Percentiles rank a stretch among this genome's conserved stretches.
Evolutionary conservation across 2,888 invertebrate species (phyloP).

Genomic region (Hemicrepidius hirtus): DNA sequence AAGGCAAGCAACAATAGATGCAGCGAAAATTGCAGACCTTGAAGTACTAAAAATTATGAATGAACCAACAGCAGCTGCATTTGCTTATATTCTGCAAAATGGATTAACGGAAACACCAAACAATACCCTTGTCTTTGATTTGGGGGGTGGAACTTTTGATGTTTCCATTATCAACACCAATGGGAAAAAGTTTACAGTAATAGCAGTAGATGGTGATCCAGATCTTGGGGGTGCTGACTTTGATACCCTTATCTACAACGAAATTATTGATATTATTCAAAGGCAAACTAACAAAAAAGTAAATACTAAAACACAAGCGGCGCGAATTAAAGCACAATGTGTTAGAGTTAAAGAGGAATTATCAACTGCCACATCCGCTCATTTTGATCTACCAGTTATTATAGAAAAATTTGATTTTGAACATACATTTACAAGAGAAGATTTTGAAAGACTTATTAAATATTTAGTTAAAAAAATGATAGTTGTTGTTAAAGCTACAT

Average conservation of each 20-base stretch:
- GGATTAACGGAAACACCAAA: slow-evolving; percentile 25
- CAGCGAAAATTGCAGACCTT: slow-evolving; percentile 48
- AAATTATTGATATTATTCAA: slow-evolving; percentile 23
- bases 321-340: slow-evolving; percentile 44
- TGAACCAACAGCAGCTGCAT: slow-evolving; percentile 52
- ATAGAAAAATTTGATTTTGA: slow-evolving; percentile 36
- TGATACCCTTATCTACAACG: slow-evolving; percentile 38
- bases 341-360: slow-evolving; percentile 48
- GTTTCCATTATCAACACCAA: slow-evolving; percentile 47
- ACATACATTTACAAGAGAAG: slow-evolving; percentile 34
- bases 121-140: slow-evolving; percentile 50
- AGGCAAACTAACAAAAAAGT: background rate
- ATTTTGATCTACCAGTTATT: slow-evolving; percentile 39
- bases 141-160: slow-evolving; percentile 54
- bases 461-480: slow-evolving; percentile 43
- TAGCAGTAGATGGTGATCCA: slow-evolving; percentile 48
- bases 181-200: slow-evolving; percentile 39
- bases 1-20: slow-evolving; percentile 52
- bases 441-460: slow-evolving; percentile 47
- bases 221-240: slow-evolving; percentile 53
- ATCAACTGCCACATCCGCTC: slow-evolving; percentile 29
- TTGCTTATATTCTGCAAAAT: slow-evolving; percentile 47
- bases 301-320: background rate
- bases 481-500: slow-evolving; percentile 35
- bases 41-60: slow-evolving; percentile 48